Evolutionary conservation across 2,888 invertebrate genomes (phyloP).

Genomic region (Corythucha ciliata): DNA sequence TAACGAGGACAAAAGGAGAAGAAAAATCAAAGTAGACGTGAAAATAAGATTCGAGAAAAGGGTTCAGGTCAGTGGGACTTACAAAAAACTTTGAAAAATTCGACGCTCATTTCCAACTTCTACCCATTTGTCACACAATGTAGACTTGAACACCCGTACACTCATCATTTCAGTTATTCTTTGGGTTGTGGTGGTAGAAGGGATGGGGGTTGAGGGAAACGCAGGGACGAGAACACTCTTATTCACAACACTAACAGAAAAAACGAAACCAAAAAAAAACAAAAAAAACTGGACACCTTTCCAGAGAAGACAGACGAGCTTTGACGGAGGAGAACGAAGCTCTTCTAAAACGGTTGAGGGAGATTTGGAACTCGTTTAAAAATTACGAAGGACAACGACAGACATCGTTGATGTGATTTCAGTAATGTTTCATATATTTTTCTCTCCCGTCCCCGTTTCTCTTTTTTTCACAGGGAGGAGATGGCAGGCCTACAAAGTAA

Average conservation of each 20-base stretch:
- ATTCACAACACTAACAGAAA: neutral
- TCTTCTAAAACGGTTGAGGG: constrained; percentile 52
- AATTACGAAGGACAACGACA: constrained; percentile 41
- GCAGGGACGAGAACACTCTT: too few species aligned
- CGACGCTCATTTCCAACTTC: too few species aligned
- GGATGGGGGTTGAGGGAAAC: too few species aligned
- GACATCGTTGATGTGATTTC: too few species aligned
- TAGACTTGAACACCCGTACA: neutral
- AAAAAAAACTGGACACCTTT: constrained; percentile 37
- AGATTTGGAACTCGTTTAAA: constrained; percentile 53
- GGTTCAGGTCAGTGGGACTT: too few species aligned
- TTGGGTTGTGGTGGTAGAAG: neutral
- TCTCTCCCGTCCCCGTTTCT: constrained; percentile 2
- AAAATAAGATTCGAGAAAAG: too few species aligned
- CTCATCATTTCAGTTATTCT: neutral
- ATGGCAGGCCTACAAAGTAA: constrained; percentile 72
- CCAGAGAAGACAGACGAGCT: constrained; percentile 52
- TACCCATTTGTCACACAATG: too few species aligned
- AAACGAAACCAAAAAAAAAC: neutral
- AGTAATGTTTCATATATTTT: too few species aligned
- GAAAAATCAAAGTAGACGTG: too few species aligned
- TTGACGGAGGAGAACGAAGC: constrained; percentile 53
- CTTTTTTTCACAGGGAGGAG: constrained; percentile 54
- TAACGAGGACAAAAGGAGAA: too few species aligned
- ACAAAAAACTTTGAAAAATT: too few species aligned